A percentile compares a stretch with the other conserved stretches of the same genome.
Conservation (phyloP, 2,888 invertebrate species). For the Torymus aiolomorphi region DNA sequence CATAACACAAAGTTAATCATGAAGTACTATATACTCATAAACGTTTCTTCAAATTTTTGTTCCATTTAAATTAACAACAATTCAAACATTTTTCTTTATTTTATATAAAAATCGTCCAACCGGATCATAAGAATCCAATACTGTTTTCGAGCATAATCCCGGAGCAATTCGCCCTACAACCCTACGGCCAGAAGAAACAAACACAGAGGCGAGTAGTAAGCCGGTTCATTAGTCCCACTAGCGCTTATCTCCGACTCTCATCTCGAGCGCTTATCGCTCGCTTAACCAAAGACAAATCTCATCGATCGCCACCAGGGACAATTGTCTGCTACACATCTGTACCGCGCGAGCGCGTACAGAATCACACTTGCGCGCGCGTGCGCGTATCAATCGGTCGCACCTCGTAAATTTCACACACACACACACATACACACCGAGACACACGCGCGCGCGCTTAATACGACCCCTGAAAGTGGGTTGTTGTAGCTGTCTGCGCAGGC, state of each 20-base stretch:
- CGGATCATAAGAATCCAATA: too few species aligned
- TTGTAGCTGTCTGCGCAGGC: slow-evolving; percentile 36
- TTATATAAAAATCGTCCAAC: too few species aligned
- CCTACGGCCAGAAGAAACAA: background rate
- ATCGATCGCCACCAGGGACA: slow-evolving; percentile 59
- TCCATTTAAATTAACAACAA: too few species aligned
- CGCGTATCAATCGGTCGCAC: slow-evolving; percentile 55
- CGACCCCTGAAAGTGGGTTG: slow-evolving; percentile 62
- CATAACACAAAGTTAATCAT: too few species aligned
- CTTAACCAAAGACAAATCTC: slow-evolving; percentile 63
- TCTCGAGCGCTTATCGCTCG: slow-evolving; percentile 47
- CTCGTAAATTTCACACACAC: slow-evolving; percentile 74
- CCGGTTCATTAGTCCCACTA: slow-evolving; percentile 24
- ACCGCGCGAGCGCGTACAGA: slow-evolving; percentile 53
- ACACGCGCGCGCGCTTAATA: slow-evolving; percentile 72
- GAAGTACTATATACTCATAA: too few species aligned
- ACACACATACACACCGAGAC: slow-evolving; percentile 34
- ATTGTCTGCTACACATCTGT: slow-evolving; percentile 56
- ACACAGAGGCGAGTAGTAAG: background rate
- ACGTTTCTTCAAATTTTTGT: too few species aligned
- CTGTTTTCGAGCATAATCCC: too few species aligned
- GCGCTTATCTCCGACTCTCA: slow-evolving; percentile 6
- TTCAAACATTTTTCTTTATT: too few species aligned
- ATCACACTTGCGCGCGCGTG: slow-evolving; percentile 64
- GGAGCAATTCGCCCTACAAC: too few species aligned